Evolutionary conservation across 2,113 vertebrate genomes (phyloP).

Genomic region (Leptosomus discolor): DNA sequence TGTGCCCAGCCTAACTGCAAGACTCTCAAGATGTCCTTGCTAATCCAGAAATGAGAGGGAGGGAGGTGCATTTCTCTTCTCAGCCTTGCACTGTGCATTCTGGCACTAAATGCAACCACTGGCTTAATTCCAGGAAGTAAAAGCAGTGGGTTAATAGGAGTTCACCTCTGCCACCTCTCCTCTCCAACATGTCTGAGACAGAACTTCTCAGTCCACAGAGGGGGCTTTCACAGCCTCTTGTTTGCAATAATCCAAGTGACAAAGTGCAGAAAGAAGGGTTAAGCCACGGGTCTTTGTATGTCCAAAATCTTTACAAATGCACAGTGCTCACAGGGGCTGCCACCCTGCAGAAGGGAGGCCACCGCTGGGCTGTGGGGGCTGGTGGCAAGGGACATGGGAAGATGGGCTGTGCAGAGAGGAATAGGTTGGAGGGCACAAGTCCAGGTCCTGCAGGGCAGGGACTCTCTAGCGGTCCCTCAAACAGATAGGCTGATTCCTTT

Average conservation of each 20-base stretch:
- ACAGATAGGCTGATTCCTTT: not conserved
- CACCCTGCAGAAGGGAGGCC: not conserved
- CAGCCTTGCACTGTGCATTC: not conserved
- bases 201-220: not conserved
- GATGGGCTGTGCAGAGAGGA: not conserved
- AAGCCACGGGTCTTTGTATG: rapidly evolving
- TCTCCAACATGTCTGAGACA: not conserved
- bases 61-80: not conserved
- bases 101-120: not conserved
- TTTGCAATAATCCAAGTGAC: not conserved
- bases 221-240: not conserved
- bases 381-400: not conserved
- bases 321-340: not conserved
- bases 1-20: not conserved
- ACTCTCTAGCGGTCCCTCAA: not conserved
- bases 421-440: not conserved
- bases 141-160: not conserved
- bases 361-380: not conserved
- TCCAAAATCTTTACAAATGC: not conserved
- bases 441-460: not conserved
- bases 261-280: not conserved
- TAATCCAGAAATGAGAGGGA: not conserved
- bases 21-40: not conserved
- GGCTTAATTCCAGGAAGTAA: not conserved
- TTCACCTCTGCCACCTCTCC: not conserved